phyloP scores from a whole-genome alignment of 2,888 invertebrate genomes.

The Brenthis daphne region DNA sequence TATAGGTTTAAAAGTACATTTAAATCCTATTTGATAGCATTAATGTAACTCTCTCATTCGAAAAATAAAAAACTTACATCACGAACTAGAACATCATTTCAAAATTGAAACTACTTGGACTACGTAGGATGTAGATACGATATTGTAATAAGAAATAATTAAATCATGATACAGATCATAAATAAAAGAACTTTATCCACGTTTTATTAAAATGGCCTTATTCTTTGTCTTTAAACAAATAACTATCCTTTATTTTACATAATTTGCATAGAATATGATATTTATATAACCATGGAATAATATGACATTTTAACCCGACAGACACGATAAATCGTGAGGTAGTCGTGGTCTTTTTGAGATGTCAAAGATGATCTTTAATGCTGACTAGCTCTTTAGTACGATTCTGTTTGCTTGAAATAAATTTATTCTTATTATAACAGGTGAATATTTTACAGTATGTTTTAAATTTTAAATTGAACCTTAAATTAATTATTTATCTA shows the following conservation, averaged over 20 bases:
- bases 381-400: neutral
- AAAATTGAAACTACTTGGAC: conserved; percentile 1
- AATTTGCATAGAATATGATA: conserved; percentile 30
- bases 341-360: conserved; percentile 12
- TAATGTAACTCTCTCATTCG: neutral
- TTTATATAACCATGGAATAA: conserved; percentile 13
- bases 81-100: conserved; percentile 14
- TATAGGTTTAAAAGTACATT: too few relatives aligned
- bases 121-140: conserved; percentile 12
- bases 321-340: conserved; percentile 11
- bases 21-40: neutral
- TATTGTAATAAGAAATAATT: conserved; percentile 12
- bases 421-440: too few relatives aligned
- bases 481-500: too few relatives aligned
- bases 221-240: conserved; percentile 26
- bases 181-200: conserved; percentile 17
- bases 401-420: neutral
- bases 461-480: too few relatives aligned
- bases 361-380: neutral
- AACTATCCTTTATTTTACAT: conserved; percentile 14
- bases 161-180: conserved; percentile 14
- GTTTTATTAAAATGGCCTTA: conserved; percentile 12
- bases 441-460: too few relatives aligned
- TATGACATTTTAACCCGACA: conserved; percentile 7
- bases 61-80: neutral